These are phyloP conservation scores for Stenodera caucasica DNA, from an alignment of 2,888 invertebrate genomes.

Conservation along the genomic window DNA sequence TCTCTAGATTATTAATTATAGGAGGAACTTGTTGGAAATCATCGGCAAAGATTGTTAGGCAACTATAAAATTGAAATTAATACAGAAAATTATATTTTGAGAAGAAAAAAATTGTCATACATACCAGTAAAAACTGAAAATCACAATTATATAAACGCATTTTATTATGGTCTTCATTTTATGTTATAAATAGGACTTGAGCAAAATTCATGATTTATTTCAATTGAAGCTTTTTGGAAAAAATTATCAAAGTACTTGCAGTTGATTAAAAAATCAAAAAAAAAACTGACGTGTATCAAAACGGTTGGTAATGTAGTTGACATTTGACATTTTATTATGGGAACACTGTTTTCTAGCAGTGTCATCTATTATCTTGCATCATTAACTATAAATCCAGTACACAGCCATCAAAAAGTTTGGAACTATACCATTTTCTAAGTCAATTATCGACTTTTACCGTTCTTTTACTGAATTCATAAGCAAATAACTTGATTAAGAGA, in stretches of 20 bases:
- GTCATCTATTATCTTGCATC: neutral
- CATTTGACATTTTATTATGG: slow-evolving; percentile 11
- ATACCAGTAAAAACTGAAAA: slow-evolving; percentile 21
- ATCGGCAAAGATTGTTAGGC: slow-evolving; percentile 14
- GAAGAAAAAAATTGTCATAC: slow-evolving; percentile 7
- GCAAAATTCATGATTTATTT: neutral
- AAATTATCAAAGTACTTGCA: neutral
- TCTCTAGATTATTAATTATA: slow-evolving; percentile 10
- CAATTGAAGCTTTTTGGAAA: neutral
- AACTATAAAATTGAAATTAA: slow-evolving; percentile 5
- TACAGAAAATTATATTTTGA: too few relatives aligned
- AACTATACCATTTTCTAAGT: too few relatives aligned
- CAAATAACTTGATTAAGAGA: neutral
- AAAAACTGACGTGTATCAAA: slow-evolving; percentile 30
- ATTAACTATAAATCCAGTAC: too few relatives aligned
- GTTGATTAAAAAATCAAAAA: slow-evolving; percentile 1
- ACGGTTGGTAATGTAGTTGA: slow-evolving; percentile 23
- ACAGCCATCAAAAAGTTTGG: too few relatives aligned
- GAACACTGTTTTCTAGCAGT: slow-evolving; percentile 9
- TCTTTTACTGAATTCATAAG: neutral
- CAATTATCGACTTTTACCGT: neutral
- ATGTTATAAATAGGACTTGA: neutral
- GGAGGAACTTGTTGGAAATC: slow-evolving; percentile 7
- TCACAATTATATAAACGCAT: slow-evolving; percentile 18
- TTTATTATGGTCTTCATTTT: slow-evolving; percentile 23